A percentile compares a stretch with the other conserved stretches of the same genome.
These are phyloP conservation scores for Drosophila equinoxialis DNA, from an alignment of 1,140 invertebrate species.

Conservation along the genomic window DNA sequence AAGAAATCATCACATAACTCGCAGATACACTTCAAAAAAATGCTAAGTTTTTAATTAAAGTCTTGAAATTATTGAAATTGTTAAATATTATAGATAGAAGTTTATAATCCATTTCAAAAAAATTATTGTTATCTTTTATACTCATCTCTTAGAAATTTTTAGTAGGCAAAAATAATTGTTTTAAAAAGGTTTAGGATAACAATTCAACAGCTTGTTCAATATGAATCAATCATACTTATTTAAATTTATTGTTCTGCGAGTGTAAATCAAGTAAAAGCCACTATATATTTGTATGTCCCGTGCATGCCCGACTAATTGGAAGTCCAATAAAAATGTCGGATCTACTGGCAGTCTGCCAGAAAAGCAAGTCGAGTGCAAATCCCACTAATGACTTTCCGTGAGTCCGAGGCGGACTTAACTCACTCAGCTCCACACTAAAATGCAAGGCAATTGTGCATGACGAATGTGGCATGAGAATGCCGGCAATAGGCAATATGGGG, in stretches of 20 bases:
- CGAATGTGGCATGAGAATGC: constrained; percentile 67
- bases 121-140: no score
- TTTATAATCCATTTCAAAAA: no score
- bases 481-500: background rate
- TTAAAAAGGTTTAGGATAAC: no score
- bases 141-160: no score
- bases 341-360: constrained; percentile 63
- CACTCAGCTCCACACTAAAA: constrained; percentile 33
- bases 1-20: background rate
- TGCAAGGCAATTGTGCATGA: constrained; percentile 79
- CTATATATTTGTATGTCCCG: constrained; percentile 36
- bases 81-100: no score
- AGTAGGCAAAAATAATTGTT: no score
- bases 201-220: no score
- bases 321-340: constrained; percentile 82
- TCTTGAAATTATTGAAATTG: no score
- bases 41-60: no score
- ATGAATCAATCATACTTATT: no score
- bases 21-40: background rate
- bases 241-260: constrained; percentile 2
- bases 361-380: constrained; percentile 71
- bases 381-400: constrained; percentile 78
- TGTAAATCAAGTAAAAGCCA: constrained; percentile 78
- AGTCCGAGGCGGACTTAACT: constrained; percentile 53
- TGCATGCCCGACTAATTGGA: constrained; percentile 69